Evolutionary conservation across 1,140 invertebrate genomes (phyloP).

Genomic region (Drosophila paulistorum): DNA sequence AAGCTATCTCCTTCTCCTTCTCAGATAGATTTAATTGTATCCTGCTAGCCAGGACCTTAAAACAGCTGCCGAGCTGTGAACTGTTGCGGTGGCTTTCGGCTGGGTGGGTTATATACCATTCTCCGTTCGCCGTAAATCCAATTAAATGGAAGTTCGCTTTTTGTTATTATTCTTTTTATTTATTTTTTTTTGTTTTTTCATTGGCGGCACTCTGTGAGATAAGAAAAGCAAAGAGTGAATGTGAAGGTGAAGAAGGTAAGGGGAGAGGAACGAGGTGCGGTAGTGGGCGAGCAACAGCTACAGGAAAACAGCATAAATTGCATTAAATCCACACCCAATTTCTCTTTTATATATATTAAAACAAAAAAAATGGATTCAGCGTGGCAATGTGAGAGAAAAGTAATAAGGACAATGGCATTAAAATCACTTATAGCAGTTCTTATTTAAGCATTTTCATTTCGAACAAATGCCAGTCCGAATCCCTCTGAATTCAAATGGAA

Average conservation of each 20-base stretch:
- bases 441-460: background rate
- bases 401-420: background rate
- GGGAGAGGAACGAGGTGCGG: background rate
- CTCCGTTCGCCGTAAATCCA: slow-evolving; percentile 32
- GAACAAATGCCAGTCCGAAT: background rate
- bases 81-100: slow-evolving; percentile 2
- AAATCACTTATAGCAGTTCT: background rate
- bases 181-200: slow-evolving; percentile 18
- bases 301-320: slow-evolving; percentile 40
- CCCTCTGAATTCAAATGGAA: too few relatives aligned
- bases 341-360: slow-evolving; percentile 5
- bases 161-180: slow-evolving; percentile 17
- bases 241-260: background rate
- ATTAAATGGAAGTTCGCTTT: slow-evolving; percentile 41
- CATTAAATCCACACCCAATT: slow-evolving; percentile 32
- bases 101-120: slow-evolving; percentile 8
- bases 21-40: background rate
- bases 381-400: background rate
- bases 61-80: slow-evolving; percentile 5
- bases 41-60: background rate
- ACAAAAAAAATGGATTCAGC: background rate
- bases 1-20: background rate
- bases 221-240: background rate
- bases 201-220: slow-evolving; percentile 4
- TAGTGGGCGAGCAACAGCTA: slow-evolving; percentile 13